These are phyloP conservation scores for Coptotermes formosanus DNA, from an alignment of 1,140 invertebrate genomes.

Conservation along the genomic window DNA sequence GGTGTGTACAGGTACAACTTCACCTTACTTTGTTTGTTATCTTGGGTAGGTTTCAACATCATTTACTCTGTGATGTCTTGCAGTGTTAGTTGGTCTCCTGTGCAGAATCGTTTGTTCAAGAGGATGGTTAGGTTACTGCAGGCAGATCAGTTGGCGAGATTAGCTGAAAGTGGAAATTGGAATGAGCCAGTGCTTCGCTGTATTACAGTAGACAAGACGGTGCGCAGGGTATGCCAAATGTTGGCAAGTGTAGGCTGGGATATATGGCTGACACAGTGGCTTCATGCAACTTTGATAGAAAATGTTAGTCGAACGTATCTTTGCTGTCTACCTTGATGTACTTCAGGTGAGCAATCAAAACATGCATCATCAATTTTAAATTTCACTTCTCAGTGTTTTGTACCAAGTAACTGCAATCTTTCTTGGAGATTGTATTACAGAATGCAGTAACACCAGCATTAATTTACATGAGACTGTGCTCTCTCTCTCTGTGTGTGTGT, in stretches of 20 bases:
- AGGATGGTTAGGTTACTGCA: slow-evolving; percentile 68
- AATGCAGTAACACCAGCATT: too few species aligned
- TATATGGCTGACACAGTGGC: slow-evolving; percentile 69
- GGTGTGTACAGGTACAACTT: too few species aligned
- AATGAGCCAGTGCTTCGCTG: slow-evolving; percentile 67
- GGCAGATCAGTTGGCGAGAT: slow-evolving; percentile 64
- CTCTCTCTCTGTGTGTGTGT: too few species aligned
- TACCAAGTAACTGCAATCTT: too few species aligned
- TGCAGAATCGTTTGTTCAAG: slow-evolving; percentile 66
- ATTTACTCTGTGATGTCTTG: slow-evolving; percentile 23
- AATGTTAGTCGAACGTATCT: slow-evolving; percentile 66
- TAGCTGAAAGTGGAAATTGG: slow-evolving; percentile 56
- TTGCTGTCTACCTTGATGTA: slow-evolving; percentile 75
- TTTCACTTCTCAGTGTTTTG: too few species aligned
- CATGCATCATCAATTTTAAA: neutral
- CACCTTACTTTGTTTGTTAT: too few species aligned
- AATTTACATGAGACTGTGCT: too few species aligned
- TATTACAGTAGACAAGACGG: slow-evolving; percentile 68
- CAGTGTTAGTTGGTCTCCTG: slow-evolving; percentile 64
- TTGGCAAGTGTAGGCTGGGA: slow-evolving; percentile 70
- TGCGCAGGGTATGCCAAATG: slow-evolving; percentile 64
- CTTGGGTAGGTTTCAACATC: too few species aligned
- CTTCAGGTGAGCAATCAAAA: slow-evolving; percentile 52
- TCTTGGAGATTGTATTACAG: too few species aligned
- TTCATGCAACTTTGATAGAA: slow-evolving; percentile 73